phyloP scores from a whole-genome alignment of 2,888 invertebrate species.

The Polietes domitor region DNA sequence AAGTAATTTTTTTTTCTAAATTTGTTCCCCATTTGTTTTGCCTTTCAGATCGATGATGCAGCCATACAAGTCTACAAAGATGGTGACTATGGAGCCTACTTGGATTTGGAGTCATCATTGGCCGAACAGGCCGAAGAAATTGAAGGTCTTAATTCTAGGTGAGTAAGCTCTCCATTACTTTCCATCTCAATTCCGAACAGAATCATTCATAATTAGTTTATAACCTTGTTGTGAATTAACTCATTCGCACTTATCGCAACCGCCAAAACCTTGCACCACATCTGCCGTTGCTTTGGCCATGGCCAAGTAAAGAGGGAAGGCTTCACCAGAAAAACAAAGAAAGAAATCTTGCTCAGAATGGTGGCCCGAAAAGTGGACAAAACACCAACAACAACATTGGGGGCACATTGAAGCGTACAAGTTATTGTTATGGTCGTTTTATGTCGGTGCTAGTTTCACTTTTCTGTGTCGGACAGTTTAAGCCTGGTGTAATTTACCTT shows the following conservation, averaged over 20 bases:
- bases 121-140: constrained; percentile 98
- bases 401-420: neutral
- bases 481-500: constrained; percentile 68
- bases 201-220: neutral
- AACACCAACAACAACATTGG: neutral
- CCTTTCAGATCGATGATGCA: constrained; percentile 96
- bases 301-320: neutral
- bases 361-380: constrained; percentile 40
- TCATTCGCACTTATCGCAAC: neutral
- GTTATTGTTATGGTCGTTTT: constrained; percentile 28
- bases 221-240: neutral
- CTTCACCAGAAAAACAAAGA: neutral
- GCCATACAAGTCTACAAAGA: constrained; percentile 98
- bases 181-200: neutral
- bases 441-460: constrained; percentile 67
- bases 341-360: constrained; percentile 29
- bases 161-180: constrained; percentile 77
- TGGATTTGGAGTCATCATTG: constrained; percentile 97
- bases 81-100: constrained; percentile 97
- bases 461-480: constrained; percentile 59
- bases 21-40: no score
- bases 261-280: neutral
- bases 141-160: constrained; percentile 97
- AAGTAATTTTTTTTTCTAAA: no score
- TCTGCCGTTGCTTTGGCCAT: neutral